These are phyloP conservation scores for Hydroisotoma schaefferi DNA, from an alignment of 2,888 invertebrate genomes.

Conservation along the genomic window DNA sequence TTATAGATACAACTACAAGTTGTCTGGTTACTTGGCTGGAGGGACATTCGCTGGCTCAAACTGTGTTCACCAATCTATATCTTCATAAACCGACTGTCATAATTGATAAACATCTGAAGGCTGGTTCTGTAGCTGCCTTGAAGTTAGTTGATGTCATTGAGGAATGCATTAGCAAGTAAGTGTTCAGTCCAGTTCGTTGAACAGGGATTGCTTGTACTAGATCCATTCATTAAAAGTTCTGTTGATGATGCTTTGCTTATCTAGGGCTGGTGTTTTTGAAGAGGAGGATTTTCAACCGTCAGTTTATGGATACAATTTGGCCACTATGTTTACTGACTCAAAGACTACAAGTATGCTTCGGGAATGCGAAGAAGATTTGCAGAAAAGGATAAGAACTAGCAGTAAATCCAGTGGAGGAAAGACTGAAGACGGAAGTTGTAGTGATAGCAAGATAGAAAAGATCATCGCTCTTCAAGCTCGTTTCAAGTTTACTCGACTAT, in stretches of 20 bases:
- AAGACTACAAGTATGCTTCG: constrained; percentile 76
- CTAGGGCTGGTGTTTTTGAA: constrained; percentile 78
- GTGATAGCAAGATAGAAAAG: constrained; percentile 49
- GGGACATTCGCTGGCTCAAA: constrained; percentile 93
- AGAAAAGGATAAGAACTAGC: constrained; percentile 61
- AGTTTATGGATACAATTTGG: constrained; percentile 81
- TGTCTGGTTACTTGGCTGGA: constrained; percentile 97
- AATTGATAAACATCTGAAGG: constrained; percentile 74
- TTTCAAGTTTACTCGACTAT: constrained; percentile 79
- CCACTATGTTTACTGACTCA: constrained; percentile 75
- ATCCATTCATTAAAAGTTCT: background rate
- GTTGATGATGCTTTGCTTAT: background rate
- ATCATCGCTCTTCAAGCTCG: constrained; percentile 60
- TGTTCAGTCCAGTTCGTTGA: constrained; percentile 46
- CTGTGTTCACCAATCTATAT: constrained; percentile 93
- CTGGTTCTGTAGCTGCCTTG: constrained; percentile 80
- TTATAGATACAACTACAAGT: constrained; percentile 89
- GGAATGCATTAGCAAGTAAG: constrained; percentile 80
- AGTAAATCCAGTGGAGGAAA: constrained; percentile 31
- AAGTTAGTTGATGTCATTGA: constrained; percentile 85
- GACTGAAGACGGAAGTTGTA: constrained; percentile 31
- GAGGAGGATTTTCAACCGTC: constrained; percentile 96
- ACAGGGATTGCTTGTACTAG: no score
- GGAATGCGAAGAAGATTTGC: constrained; percentile 87
- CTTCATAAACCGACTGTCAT: constrained; percentile 85